phyloP scores from a whole-genome alignment of 2,888 invertebrate species.

The Iphiclides podalirius region DNA sequence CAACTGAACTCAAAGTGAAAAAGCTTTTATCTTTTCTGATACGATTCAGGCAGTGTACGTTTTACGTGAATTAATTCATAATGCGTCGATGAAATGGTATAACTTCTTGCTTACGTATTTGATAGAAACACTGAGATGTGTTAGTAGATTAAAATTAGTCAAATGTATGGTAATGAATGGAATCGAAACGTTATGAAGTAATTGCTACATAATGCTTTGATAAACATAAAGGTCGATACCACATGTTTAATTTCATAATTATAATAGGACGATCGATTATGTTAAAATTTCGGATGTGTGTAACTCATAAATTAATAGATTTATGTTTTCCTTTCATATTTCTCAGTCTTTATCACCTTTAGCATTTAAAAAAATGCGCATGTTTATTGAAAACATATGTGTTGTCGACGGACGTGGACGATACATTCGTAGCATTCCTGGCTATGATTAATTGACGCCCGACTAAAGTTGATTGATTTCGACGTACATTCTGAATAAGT shows the following conservation, averaged over 20 bases:
- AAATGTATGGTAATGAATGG: constrained; percentile 7
- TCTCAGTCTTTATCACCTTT: too few species aligned
- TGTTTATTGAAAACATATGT: constrained; percentile 14
- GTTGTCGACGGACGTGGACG: constrained; percentile 20
- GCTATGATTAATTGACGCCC: constrained; percentile 26
- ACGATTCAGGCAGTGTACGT: too few species aligned
- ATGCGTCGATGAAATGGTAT: background rate
- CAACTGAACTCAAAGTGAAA: too few species aligned
- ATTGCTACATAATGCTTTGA: too few species aligned
- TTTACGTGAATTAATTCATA: background rate
- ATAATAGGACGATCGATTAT: too few species aligned
- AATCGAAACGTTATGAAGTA: background rate
- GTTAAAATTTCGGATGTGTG: too few species aligned
- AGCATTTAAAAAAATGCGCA: background rate
- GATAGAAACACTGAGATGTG: background rate
- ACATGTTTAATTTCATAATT: too few species aligned
- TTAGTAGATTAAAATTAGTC: constrained; percentile 7
- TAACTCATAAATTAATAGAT: too few species aligned
- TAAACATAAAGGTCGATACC: too few species aligned
- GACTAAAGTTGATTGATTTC: constrained; percentile 26
- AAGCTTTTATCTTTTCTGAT: too few species aligned
- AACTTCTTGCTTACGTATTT: constrained; percentile 2
- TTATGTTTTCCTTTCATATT: too few species aligned
- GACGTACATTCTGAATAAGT: constrained; percentile 3
- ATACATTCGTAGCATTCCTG: constrained; percentile 25